A percentile compares a stretch with the other conserved stretches of the same genome.
Conservation (phyloP, 2,888 invertebrate genomes). For the Chrysomela aeneicollis region DNA sequence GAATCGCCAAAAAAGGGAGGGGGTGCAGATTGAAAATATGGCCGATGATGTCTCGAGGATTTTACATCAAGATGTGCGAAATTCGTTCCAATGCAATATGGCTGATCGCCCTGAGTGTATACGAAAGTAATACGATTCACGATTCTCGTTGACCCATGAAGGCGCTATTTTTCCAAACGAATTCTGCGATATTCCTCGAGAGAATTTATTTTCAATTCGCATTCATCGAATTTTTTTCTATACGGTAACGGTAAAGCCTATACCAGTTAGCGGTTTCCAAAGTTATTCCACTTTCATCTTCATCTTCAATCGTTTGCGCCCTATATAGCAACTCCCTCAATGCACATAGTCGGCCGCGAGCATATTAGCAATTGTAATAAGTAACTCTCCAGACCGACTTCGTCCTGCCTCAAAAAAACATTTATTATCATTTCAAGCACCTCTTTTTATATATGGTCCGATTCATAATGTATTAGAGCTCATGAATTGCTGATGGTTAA, state of each 20-base stretch:
- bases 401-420: constrained; percentile 50
- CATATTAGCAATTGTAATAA: constrained; percentile 59
- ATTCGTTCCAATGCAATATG: too few species aligned
- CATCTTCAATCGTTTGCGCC: constrained; percentile 25
- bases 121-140: too few species aligned
- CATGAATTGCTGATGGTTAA: constrained; percentile 40
- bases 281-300: constrained; percentile 5
- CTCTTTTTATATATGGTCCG: constrained; percentile 48
- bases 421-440: constrained; percentile 56
- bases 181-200: neutral
- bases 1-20: too few species aligned
- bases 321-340: constrained; percentile 50
- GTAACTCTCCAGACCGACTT: constrained; percentile 46
- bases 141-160: too few species aligned
- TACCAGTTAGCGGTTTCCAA: constrained; percentile 2
- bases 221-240: neutral
- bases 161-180: neutral
- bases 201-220: neutral
- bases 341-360: constrained; percentile 30
- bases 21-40: too few species aligned
- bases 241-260: neutral
- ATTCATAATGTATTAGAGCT: constrained; percentile 46
- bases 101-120: too few species aligned
- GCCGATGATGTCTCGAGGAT: too few species aligned
- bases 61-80: too few species aligned